A percentile compares a stretch with the other conserved stretches of the same genome.
Evolutionary conservation across 2,888 invertebrate species (phyloP).

Genomic region (Eugnorisma glareosa): DNA sequence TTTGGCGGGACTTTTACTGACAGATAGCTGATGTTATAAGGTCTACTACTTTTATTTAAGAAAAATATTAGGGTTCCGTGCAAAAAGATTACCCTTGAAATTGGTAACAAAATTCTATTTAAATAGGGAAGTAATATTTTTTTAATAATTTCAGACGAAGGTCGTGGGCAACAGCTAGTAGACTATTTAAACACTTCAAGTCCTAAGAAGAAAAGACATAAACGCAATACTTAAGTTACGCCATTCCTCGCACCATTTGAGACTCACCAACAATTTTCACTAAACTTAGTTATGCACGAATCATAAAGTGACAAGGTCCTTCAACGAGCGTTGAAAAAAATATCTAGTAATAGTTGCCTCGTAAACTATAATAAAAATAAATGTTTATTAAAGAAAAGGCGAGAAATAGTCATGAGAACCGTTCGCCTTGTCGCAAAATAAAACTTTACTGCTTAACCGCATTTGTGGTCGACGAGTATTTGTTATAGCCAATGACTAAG

Average conservation of each 20-base stretch:
- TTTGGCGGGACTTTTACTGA: no score
- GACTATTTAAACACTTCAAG: not conserved
- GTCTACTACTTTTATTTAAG: no score
- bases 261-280: slow-evolving; percentile 20
- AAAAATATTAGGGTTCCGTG: no score
- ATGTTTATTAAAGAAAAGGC: slow-evolving; percentile 53
- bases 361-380: slow-evolving; percentile 47
- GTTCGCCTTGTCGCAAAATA: slow-evolving; percentile 40
- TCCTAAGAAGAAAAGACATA: slow-evolving; percentile 35
- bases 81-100: no score
- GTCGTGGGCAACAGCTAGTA: no score
- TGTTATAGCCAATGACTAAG: slow-evolving; percentile 55
- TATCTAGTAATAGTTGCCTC: slow-evolving; percentile 25
- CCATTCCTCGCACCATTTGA: not conserved
- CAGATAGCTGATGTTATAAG: no score
- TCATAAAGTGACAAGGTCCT: slow-evolving; percentile 44
- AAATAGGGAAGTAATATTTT: no score
- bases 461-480: slow-evolving; percentile 64
- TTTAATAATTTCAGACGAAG: no score
- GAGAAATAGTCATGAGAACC: slow-evolving; percentile 46
- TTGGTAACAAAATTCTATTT: no score
- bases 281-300: slow-evolving; percentile 36
- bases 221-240: slow-evolving; percentile 11
- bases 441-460: slow-evolving; percentile 60
- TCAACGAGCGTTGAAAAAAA: slow-evolving; percentile 28